Percentiles rank a stretch among this genome's conserved stretches.
Evolutionary conservation across 2,888 invertebrate species (phyloP).

Genomic region (Tholera decimalis): DNA sequence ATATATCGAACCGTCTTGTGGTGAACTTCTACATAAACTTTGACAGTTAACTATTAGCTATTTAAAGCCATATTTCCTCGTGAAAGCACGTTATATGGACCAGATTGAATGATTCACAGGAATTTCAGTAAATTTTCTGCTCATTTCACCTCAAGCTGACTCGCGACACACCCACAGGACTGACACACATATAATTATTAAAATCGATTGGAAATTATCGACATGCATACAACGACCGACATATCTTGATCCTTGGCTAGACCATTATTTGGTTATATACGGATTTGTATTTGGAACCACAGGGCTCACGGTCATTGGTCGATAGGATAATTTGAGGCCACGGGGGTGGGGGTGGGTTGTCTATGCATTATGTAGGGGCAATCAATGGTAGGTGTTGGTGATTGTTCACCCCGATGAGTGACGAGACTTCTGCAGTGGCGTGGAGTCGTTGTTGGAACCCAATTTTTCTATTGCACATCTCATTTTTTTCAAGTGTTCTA

Average conservation of each 20-base stretch:
- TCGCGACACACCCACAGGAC: conserved; percentile 56
- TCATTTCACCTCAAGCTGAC: conserved; percentile 20
- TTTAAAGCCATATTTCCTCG: background rate
- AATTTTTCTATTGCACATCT: no score
- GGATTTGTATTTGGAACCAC: conserved; percentile 24
- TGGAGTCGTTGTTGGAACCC: conserved; percentile 66
- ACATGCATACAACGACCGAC: conserved; percentile 75
- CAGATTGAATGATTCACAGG: background rate
- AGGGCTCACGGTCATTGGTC: conserved; percentile 70
- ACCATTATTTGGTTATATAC: conserved; percentile 22
- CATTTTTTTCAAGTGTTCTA: no score
- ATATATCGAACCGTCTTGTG: no score
- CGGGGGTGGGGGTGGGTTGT: conserved; percentile 68
- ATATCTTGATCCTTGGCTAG: conserved; percentile 61
- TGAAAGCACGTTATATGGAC: background rate
- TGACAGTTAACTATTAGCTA: background rate
- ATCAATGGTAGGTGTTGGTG: conserved; percentile 88
- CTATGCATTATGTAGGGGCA: conserved; percentile 89
- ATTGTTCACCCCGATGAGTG: conserved; percentile 77
- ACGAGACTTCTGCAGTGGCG: conserved; percentile 59
- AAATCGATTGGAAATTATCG: conserved; percentile 85
- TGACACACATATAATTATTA: conserved; percentile 79
- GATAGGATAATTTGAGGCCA: conserved; percentile 78
- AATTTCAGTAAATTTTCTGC: background rate
- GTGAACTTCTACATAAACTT: no score